Conservation (phyloP, 92 coral and sea anemone species). For the Porites evermanni region DNA sequence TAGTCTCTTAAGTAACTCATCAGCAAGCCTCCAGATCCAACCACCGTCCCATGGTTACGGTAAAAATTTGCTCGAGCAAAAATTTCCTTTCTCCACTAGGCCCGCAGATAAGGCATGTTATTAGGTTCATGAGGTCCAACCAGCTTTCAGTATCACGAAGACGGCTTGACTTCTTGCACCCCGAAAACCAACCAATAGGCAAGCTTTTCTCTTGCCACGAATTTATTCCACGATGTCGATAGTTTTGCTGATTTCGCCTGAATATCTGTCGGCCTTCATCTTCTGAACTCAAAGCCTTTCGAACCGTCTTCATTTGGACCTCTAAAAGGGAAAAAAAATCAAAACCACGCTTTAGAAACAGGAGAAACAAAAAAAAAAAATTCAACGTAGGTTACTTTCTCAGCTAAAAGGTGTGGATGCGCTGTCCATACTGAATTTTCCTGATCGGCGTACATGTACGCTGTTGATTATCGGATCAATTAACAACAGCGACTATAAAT, state of each 20-base stretch:
- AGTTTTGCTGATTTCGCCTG: neutral
- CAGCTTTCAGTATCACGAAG: neutral
- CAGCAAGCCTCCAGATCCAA: no score
- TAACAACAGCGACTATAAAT: no score
- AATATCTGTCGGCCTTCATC: neutral
- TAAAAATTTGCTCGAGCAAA: neutral
- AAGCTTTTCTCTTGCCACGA: neutral
- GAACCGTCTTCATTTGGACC: constrained; percentile 39
- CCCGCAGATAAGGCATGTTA: neutral
- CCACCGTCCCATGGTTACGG: no score
- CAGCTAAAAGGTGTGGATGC: no score
- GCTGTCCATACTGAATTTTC: no score
- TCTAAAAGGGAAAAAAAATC: neutral
- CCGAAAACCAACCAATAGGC: neutral
- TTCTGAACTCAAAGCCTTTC: constrained; percentile 28
- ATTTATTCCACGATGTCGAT: neutral
- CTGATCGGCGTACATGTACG: no score
- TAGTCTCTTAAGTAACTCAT: no score
- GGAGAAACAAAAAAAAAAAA: neutral
- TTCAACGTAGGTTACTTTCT: no score
- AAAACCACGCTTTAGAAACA: neutral
- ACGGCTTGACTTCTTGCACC: neutral
- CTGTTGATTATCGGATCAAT: no score
- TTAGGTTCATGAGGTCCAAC: neutral
- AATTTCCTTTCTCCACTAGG: neutral